phyloP scores from a whole-genome alignment of 2,888 invertebrate genomes.

The Eupelmus urozonus region DNA sequence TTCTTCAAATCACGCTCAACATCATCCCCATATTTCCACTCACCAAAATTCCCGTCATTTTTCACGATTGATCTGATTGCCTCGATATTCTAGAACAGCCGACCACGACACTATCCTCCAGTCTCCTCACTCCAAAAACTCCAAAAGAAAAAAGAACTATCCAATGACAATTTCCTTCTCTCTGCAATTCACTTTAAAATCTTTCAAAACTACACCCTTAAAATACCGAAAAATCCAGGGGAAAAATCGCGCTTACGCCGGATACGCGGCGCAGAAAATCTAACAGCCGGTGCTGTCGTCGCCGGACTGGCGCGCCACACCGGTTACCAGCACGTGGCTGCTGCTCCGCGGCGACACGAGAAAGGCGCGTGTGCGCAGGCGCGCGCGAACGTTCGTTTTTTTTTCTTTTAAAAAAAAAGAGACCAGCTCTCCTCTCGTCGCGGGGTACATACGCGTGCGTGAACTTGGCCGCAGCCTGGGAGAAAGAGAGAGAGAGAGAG shows the following conservation, averaged over 20 bases:
- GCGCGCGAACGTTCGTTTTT: not conserved
- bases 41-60: slow-evolving; percentile 42
- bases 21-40: not conserved
- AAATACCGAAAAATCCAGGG: not conserved
- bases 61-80: not conserved
- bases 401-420: slow-evolving; percentile 21
- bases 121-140: too few relatives aligned
- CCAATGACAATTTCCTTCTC: too few relatives aligned
- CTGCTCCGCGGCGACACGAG: not conserved
- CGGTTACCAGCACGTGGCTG: slow-evolving; percentile 33
- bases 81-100: too few relatives aligned
- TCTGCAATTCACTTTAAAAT: too few relatives aligned
- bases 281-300: slow-evolving; percentile 9
- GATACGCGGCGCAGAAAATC: slow-evolving; percentile 30
- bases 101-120: too few relatives aligned
- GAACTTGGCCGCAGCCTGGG: slow-evolving; percentile 42
- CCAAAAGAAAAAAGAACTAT: too few relatives aligned
- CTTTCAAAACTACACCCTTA: too few relatives aligned
- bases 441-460: not conserved
- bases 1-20: not conserved
- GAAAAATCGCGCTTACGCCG: too few relatives aligned
- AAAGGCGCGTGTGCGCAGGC: slow-evolving; percentile 5
- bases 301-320: slow-evolving; percentile 18
- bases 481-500: too few relatives aligned
- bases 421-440: not conserved